Conservation (phyloP, 2,113 vertebrate species). For the Rissa tridactyla region DNA sequence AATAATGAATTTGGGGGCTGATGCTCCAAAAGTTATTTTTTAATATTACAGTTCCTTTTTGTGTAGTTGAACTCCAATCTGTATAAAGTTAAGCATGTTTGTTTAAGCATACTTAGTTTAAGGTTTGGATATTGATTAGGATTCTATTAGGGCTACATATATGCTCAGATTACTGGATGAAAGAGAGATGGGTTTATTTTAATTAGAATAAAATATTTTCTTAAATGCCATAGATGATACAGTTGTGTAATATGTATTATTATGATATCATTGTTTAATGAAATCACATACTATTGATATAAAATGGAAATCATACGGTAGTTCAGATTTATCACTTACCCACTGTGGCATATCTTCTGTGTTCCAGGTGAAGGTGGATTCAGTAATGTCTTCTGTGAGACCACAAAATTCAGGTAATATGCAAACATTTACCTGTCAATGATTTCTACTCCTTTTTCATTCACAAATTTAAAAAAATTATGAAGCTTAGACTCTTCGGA, state of each 20-base stretch:
- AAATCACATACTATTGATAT: background rate
- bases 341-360: background rate
- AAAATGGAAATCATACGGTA: background rate
- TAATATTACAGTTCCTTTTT: background rate
- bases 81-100: background rate
- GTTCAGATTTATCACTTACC: background rate
- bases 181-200: background rate
- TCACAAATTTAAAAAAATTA: background rate
- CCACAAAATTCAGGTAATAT: conserved; percentile 44
- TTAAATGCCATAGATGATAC: background rate
- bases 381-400: conserved; percentile 47
- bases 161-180: background rate
- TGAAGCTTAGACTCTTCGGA: background rate
- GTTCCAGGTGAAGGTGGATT: conserved; percentile 67
- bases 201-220: background rate
- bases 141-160: background rate
- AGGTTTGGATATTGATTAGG: background rate
- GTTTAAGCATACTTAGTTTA: background rate
- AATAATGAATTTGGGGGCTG: background rate
- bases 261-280: background rate
- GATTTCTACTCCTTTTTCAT: background rate
- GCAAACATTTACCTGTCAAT: background rate
- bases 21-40: background rate
- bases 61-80: background rate
- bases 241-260: background rate